Evolutionary conservation across 1,140 invertebrate genomes (phyloP).

Genomic region (Batillaria attramentaria): DNA sequence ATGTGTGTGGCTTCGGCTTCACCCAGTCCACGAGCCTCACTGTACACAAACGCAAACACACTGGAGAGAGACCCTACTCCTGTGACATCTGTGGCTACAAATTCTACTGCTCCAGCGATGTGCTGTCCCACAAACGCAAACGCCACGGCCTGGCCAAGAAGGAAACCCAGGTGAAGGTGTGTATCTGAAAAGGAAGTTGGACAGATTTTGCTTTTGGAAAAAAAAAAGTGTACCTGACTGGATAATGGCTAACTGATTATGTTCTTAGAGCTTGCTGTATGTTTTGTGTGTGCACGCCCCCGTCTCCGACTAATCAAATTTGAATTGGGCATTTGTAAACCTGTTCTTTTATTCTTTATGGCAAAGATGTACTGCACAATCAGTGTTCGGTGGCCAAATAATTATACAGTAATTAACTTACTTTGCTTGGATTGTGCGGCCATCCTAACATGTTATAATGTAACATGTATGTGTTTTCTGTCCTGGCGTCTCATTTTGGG

Average conservation of each 20-base stretch:
- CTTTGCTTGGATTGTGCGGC: not conserved
- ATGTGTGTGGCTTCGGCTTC: conserved; percentile 86
- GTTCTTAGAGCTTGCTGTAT: not conserved
- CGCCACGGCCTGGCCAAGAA: not conserved
- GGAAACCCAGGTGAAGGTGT: conserved; percentile 18
- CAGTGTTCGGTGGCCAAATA: no score
- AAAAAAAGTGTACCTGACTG: not conserved
- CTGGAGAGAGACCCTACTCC: conserved; percentile 89
- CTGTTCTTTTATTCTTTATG: not conserved
- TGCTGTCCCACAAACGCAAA: conserved; percentile 28
- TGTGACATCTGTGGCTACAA: conserved; percentile 92
- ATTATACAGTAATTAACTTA: no score
- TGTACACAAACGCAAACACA: conserved; percentile 78
- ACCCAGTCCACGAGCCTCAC: conserved; percentile 86
- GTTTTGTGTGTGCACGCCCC: not conserved
- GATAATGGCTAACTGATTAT: not conserved
- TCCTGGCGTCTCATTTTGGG: not conserved
- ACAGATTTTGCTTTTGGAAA: not conserved
- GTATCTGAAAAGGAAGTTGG: conserved; percentile 2
- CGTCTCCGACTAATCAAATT: not conserved
- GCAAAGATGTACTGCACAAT: not conserved
- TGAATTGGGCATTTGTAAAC: not conserved
- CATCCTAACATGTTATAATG: not conserved
- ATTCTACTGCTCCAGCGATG: conserved; percentile 71
- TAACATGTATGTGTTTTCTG: not conserved